Base-by-base conservation (phyloP, 2,113 vertebrate genomes). In the Gnathonemus longibarbis region DNA sequence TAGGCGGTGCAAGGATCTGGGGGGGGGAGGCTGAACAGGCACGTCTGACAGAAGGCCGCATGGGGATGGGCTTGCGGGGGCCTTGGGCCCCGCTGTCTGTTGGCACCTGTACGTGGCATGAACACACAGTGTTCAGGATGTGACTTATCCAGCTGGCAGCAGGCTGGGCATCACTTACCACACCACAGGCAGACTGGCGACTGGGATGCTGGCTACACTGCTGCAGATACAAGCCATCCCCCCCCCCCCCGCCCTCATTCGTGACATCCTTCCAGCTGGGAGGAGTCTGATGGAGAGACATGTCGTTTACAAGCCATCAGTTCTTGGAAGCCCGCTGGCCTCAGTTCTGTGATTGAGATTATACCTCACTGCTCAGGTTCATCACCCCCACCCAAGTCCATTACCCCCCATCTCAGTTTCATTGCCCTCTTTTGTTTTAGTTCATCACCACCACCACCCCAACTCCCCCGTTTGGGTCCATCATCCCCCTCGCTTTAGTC, bases 141-240 rank as follows among this genome's bases (percentile, higher is more conserved):
- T 93, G 91, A 87, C 93, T 93, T 94, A 95, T 95, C 94, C 93
- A 91, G 49, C 91, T 95, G 90, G 92, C 87, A 89, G 90, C 90
- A 94, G 94, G 94, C 92, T 95, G 93, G 93, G 90, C 89, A 92
- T 91, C 88, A 94, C 94, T 91, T 90, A 91, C 93, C 90, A 90
- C 80, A 91, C 92, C 92, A 89, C 91, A 27, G 45, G 91, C 92
- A 95, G 15, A 94, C 92, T 91, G 94, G 93, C 92, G 92, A 91
- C 90, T 88, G 90, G 90, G 74, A 46, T 45, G 24, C 21, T 52
- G 89, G 85, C 85, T 45, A 52, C 90, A 90, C 93, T 93, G 52
- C 87, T 91, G 90, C 90, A 93, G 91, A 87, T 85, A 70, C 58
- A 85, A 31, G 9, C 88, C 15, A 0, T 89, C 74, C 88, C 19